Evolutionary conservation across 2,113 vertebrate species (phyloP).

Genomic region (Spea multiplicata): DNA sequence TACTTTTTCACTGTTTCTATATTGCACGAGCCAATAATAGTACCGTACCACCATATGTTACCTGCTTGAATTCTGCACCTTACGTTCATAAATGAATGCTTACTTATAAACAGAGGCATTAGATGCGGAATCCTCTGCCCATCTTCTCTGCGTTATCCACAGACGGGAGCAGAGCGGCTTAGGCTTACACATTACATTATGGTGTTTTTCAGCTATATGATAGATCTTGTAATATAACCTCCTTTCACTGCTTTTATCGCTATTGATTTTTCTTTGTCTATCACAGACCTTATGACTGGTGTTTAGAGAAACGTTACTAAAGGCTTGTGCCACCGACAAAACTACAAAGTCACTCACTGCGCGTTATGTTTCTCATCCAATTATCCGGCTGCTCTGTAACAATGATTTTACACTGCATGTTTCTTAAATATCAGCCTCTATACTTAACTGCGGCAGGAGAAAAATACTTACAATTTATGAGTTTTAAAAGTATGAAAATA

Average conservation of each 20-base stretch:
- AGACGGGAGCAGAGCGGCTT: slow-evolving; percentile 27
- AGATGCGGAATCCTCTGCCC: slow-evolving; percentile 6
- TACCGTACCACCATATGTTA: no score
- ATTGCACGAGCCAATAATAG: no score
- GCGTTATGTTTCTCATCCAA: slow-evolving; percentile 34
- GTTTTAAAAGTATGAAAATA: no score
- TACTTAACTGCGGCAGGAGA: not conserved
- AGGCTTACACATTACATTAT: slow-evolving; percentile 39
- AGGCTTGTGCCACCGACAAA: slow-evolving; percentile 29
- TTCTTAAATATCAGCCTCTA: slow-evolving; percentile 13
- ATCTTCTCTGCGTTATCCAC: slow-evolving; percentile 35
- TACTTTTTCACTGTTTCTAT: no score
- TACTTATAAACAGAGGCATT: no score
- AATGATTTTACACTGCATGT: slow-evolving; percentile 22
- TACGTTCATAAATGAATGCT: no score
- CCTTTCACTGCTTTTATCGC: not conserved
- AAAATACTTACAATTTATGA: not conserved
- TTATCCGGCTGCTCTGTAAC: slow-evolving; percentile 23
- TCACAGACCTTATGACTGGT: slow-evolving; percentile 45
- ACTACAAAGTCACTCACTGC: slow-evolving; percentile 4
- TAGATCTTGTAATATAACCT: slow-evolving; percentile 16
- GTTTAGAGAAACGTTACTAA: slow-evolving; percentile 33
- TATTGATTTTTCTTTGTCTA: slow-evolving; percentile 48
- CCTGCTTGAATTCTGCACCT: no score
- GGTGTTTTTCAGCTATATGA: slow-evolving; percentile 51